Conservation (phyloP, 2,888 invertebrate species). For the Cerastoderma edule region DNA sequence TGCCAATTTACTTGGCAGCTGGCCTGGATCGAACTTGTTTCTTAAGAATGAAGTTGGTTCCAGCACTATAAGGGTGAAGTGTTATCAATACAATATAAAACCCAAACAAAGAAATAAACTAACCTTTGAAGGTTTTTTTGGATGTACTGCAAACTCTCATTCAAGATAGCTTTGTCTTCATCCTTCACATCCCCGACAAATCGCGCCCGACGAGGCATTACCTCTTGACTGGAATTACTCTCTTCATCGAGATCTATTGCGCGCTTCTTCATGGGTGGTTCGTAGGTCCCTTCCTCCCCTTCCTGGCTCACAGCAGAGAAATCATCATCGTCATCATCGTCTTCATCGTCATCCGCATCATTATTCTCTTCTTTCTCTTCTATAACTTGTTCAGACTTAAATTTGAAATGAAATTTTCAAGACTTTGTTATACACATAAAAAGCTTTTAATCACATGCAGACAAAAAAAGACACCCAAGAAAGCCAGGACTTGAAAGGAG, state of each 20-base stretch:
- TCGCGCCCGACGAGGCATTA: constrained; percentile 39
- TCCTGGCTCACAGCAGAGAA: constrained; percentile 28
- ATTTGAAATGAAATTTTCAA: too few species aligned
- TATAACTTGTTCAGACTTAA: constrained; percentile 44
- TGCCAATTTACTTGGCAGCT: too few species aligned
- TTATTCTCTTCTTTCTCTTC: constrained; percentile 53
- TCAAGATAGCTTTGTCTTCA: constrained; percentile 70
- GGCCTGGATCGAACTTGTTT: too few species aligned
- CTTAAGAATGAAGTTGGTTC: too few species aligned
- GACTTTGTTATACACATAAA: too few species aligned
- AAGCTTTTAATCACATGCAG: too few species aligned
- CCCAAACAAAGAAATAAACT: neutral
- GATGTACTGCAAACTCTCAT: constrained; percentile 87
- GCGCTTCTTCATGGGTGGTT: constrained; percentile 44
- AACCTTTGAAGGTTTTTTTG: constrained; percentile 92
- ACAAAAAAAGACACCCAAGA: too few species aligned
- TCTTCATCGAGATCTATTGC: constrained; percentile 56
- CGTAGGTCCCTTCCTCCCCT: constrained; percentile 30
- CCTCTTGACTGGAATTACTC: constrained; percentile 54
- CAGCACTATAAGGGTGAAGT: too few species aligned
- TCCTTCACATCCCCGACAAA: constrained; percentile 53
- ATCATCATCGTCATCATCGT: constrained; percentile 50
- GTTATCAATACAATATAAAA: too few species aligned
- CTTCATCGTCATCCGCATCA: constrained; percentile 48
- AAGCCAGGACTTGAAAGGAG: too few species aligned